Conservation (phyloP, 35 echinoderm and acorn worm species). For the Strongylocentrotus purpuratus region DNA sequence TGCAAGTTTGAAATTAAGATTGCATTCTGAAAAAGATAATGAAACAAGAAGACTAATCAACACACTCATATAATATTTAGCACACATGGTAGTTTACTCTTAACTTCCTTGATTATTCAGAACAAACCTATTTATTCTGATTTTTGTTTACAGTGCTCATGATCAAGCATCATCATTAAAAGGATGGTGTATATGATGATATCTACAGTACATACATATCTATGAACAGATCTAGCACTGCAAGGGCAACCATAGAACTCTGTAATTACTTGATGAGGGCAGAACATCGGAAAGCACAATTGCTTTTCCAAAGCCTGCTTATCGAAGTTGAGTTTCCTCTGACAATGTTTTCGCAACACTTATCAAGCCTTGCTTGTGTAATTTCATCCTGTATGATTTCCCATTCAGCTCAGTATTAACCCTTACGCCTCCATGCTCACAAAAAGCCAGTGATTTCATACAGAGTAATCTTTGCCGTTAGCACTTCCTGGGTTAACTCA, state of each 20-base stretch:
- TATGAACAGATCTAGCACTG: too few species aligned
- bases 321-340: neutral
- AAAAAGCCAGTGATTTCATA: neutral
- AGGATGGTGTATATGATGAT: too few species aligned
- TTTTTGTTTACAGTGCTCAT: too few species aligned
- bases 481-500: neutral
- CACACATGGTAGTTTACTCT: too few species aligned
- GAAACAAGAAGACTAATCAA: too few species aligned
- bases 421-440: neutral
- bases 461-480: neutral
- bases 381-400: constrained; percentile 3
- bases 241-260: neutral
- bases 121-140: neutral
- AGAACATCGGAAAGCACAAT: neutral
- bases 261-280: too few species aligned
- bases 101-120: neutral
- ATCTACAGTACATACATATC: too few species aligned
- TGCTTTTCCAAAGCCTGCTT: neutral
- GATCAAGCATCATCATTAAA: too few species aligned
- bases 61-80: too few species aligned
- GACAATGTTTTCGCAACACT: neutral
- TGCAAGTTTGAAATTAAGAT: too few species aligned
- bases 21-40: too few species aligned
- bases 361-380: neutral
- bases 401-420: neutral